Evolutionary conservation across 2,888 invertebrate genomes (phyloP).

Genomic region (Syrista parreyssii): DNA sequence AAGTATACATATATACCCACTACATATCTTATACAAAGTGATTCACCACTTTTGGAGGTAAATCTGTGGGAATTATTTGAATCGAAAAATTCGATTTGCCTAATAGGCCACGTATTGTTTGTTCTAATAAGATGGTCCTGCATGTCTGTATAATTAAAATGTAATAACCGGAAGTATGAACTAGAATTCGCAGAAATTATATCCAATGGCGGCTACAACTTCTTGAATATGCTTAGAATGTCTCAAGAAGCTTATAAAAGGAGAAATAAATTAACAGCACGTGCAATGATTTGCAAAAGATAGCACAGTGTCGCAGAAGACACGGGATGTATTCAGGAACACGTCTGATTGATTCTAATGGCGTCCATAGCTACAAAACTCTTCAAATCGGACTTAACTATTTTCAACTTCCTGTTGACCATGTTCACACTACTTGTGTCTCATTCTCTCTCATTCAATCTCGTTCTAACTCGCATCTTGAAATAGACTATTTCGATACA

Average conservation of each 20-base stretch:
- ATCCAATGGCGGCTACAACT: neutral
- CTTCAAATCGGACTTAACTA: neutral
- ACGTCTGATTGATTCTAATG: neutral
- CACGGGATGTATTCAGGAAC: neutral
- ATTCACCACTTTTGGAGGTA: neutral
- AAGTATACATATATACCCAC: neutral
- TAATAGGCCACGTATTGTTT: neutral
- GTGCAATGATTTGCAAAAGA: neutral
- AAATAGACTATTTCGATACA: neutral
- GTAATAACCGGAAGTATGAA: neutral
- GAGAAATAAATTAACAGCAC: neutral
- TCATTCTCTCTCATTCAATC: neutral
- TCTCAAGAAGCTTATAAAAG: neutral
- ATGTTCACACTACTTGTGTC: neutral
- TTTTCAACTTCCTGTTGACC: neutral
- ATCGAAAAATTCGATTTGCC: neutral
- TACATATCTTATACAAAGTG: neutral
- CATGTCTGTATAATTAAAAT: neutral
- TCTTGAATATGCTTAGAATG: too few relatives aligned
- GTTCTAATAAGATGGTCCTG: neutral
- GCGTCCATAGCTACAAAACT: neutral
- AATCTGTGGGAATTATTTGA: neutral
- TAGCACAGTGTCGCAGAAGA: neutral
- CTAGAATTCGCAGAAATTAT: neutral
- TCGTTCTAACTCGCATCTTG: neutral